These are phyloP conservation scores for Oreocharis arfaki DNA, from an alignment of 2,113 vertebrate species.

Conservation along the genomic window DNA sequence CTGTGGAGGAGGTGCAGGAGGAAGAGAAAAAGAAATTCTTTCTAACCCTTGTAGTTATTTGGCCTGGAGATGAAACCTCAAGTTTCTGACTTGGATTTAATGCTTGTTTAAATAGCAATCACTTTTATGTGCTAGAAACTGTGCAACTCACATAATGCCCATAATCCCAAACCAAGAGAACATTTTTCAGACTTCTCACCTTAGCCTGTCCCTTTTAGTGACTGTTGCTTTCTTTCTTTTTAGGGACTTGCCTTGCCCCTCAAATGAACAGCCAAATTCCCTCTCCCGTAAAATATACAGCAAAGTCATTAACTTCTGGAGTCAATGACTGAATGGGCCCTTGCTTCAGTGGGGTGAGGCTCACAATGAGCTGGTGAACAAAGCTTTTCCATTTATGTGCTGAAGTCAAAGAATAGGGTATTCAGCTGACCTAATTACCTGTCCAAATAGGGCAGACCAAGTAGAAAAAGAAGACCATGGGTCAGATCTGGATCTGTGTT, in stretches of 20 bases:
- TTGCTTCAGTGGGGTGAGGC: background rate
- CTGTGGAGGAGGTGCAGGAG: background rate
- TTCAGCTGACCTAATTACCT: slow-evolving; percentile 26
- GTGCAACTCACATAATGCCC: background rate
- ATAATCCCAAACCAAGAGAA: background rate
- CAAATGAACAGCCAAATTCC: background rate
- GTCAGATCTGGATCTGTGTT: background rate
- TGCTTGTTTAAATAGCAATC: background rate
- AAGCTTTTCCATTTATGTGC: background rate
- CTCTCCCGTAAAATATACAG: background rate
- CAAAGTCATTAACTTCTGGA: slow-evolving; percentile 8
- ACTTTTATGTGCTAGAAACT: background rate
- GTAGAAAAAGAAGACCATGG: background rate
- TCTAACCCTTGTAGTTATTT: background rate
- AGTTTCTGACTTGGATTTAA: background rate
- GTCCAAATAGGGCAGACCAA: background rate
- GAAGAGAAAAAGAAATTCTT: background rate
- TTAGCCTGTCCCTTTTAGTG: background rate
- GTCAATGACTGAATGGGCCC: background rate
- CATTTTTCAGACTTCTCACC: background rate
- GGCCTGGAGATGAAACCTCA: background rate
- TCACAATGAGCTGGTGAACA: background rate
- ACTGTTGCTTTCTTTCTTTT: background rate
- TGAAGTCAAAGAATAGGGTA: background rate
- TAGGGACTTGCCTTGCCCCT: background rate